phyloP scores from a whole-genome alignment of 2,888 invertebrate genomes.

The Drosophila buzzatii region DNA sequence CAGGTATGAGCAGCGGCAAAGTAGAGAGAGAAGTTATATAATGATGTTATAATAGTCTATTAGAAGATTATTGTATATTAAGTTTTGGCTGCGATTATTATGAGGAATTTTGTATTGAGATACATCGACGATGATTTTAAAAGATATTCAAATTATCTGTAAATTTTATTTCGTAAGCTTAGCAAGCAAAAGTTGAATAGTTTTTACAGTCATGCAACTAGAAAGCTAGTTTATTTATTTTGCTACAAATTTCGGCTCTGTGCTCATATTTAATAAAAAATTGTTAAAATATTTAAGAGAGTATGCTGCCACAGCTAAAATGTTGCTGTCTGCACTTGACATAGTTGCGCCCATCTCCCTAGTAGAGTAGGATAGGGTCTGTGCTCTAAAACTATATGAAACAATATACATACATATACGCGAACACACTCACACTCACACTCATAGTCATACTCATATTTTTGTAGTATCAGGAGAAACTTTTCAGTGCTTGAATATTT shows the following conservation, averaged over 20 bases:
- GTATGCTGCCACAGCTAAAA: constrained; percentile 8
- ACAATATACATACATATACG: constrained; percentile 30
- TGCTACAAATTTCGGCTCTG: not conserved
- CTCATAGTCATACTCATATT: constrained; percentile 13
- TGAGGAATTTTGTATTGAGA: not conserved
- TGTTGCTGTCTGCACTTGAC: constrained; percentile 65
- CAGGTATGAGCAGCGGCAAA: not conserved
- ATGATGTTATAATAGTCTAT: not conserved
- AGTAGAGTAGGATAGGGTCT: constrained; percentile 6
- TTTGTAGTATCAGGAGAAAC: constrained; percentile 59
- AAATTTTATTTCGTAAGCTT: not conserved
- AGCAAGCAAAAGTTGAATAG: too few relatives aligned
- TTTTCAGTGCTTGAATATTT: constrained; percentile 72
- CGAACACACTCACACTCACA: constrained; percentile 23
- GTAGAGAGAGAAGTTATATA: not conserved
- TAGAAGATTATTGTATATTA: not conserved
- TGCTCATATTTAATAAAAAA: constrained; percentile 14
- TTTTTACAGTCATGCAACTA: not conserved
- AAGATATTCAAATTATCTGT: not conserved
- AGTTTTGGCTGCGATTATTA: not conserved
- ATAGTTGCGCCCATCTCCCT: constrained; percentile 43
- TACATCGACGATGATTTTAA: too few relatives aligned
- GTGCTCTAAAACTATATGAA: constrained; percentile 41
- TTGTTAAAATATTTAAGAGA: constrained; percentile 50
- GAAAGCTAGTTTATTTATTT: not conserved